Base-by-base conservation (phyloP, 2,888 invertebrate genomes). In the Drosophila incognita region DNA sequence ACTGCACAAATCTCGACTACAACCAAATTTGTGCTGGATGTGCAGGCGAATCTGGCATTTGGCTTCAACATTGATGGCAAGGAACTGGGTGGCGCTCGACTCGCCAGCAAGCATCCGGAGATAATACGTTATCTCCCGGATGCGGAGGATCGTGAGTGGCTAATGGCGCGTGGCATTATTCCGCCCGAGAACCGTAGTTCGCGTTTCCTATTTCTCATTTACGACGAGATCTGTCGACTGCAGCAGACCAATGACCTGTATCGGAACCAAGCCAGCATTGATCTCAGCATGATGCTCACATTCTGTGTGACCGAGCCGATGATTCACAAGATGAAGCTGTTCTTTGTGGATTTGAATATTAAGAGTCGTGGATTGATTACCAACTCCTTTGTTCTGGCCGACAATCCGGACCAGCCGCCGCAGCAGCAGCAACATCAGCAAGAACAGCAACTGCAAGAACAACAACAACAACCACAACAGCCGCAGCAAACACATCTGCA, bases 61-160 rank as follows among this genome's bases (percentile, higher is more conserved):
- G 93, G 93, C 10, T 93, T 93, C 35, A 90, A 92, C 13, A 91
- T 91, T 0, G 93, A 93, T 61, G 92, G 95, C 18, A 93, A 95
- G 83, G 95, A 95, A 29, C 7, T 79, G 38, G 82, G 78, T 4
- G 79, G 79, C n/a, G 66, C 82, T 1, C 93, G 95, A 29, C 87
- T 95, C 18, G 95, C 95, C 69, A 94, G 95, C 65, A 95, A 95
- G 85, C 95, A 95, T 93, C 95, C 95, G 0, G 95, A 95, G 73
- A 91, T 95, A 27, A 95, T 95, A 86, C 95, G 95, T 24, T 96
- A 95, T 91, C 93, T 94, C 48, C 95, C 95, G 15, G 95, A 96
- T 89, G 94, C 94, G 29, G 95, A 95, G 87, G 95, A 96, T 89
- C 95, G 95, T 61, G 94, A 95, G 54, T 95, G 95, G 95, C 89